Evolutionary conservation across 2,888 invertebrate species (phyloP).

Genomic region (Ormyrus labotus): DNA sequence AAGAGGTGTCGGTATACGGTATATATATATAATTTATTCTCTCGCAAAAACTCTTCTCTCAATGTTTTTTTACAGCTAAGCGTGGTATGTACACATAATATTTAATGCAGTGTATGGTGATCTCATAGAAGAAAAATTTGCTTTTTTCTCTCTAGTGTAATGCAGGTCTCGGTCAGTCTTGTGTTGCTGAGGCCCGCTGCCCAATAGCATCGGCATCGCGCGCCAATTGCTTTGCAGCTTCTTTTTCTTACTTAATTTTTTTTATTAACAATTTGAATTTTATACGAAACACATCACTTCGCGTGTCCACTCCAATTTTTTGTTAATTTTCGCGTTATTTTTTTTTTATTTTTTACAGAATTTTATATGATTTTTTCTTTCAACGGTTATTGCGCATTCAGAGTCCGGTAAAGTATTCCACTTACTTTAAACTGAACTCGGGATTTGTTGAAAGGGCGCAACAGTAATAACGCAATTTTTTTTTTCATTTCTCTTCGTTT

Average conservation of each 20-base stretch:
- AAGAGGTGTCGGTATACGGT: constrained; percentile 1
- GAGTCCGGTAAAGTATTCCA: constrained; percentile 27
- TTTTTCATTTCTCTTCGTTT: neutral
- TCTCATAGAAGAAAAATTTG: constrained; percentile 63
- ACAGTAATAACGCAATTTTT: constrained; percentile 4
- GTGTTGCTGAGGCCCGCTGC: constrained; percentile 69
- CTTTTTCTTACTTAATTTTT: constrained; percentile 2
- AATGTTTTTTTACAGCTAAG: constrained; percentile 62
- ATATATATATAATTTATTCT: constrained; percentile 72
- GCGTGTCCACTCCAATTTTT: neutral
- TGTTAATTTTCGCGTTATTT: constrained; percentile 6
- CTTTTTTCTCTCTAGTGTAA: constrained; percentile 67
- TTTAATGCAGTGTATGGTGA: constrained; percentile 64
- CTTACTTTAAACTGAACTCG: constrained; percentile 27
- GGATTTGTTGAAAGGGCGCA: constrained; percentile 5
- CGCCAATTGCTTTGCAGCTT: constrained; percentile 45
- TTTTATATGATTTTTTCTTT: neutral
- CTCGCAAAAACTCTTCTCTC: constrained; percentile 68
- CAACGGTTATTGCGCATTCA: constrained; percentile 37
- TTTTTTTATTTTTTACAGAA: constrained; percentile 1
- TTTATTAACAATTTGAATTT: constrained; percentile 22
- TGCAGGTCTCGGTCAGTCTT: constrained; percentile 75
- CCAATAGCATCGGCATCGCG: constrained; percentile 36
- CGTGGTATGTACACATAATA: constrained; percentile 73
- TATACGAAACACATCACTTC: neutral